These are phyloP conservation scores for Spodoptera exigua DNA, from an alignment of 2,888 invertebrate species.

Conservation along the genomic window DNA sequence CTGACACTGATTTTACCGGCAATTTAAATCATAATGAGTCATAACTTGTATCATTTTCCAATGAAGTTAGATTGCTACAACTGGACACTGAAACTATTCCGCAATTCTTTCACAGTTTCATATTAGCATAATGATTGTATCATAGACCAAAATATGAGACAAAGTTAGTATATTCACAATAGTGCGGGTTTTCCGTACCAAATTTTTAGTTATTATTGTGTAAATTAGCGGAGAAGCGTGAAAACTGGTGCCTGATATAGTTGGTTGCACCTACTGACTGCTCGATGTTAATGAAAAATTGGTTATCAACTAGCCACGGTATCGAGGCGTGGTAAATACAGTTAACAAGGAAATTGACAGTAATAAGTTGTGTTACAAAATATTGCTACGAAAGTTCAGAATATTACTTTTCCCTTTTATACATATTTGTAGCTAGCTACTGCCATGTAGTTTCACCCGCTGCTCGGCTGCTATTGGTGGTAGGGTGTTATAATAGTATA, in stretches of 20 bases:
- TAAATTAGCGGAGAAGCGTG: constrained; percentile 33
- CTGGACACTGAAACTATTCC: constrained; percentile 2
- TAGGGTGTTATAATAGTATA: too few species aligned
- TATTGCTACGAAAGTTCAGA: too few species aligned
- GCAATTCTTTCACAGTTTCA: constrained; percentile 16
- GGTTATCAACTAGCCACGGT: constrained; percentile 31
- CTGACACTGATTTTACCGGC: too few species aligned
- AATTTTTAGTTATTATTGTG: constrained; percentile 9
- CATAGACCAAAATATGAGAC: constrained; percentile 5
- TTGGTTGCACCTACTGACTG: constrained; percentile 1
- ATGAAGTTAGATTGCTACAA: background rate
- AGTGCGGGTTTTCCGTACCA: background rate
- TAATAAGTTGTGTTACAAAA: too few species aligned
- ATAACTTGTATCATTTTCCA: too few species aligned
- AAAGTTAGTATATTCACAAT: background rate
- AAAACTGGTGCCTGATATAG: constrained; percentile 13
- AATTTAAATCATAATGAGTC: too few species aligned
- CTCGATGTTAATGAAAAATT: constrained; percentile 32
- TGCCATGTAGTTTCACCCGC: too few species aligned
- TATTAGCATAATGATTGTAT: constrained; percentile 21
- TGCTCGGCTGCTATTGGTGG: too few species aligned
- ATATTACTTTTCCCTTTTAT: too few species aligned
- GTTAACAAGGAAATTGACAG: constrained; percentile 5
- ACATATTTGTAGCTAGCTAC: too few species aligned
- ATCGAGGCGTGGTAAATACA: background rate